Percentiles rank a stretch among this genome's conserved stretches.
phyloP scores from a whole-genome alignment of 1,140 invertebrate genomes.

The Eriosoma lanigerum region DNA sequence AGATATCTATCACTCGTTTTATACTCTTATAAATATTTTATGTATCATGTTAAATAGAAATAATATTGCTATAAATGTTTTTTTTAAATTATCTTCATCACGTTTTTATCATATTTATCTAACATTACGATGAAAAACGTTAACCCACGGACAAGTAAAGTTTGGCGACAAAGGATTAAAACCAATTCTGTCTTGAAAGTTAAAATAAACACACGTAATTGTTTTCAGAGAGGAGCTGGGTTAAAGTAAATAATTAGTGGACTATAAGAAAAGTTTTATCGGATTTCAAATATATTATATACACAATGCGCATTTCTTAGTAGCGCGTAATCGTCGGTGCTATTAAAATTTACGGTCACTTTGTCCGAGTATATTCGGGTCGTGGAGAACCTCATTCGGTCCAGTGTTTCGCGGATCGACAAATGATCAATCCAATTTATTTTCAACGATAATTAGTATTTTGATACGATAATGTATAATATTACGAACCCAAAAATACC shows the following conservation, averaged over 20 bases:
- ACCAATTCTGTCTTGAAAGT: background rate
- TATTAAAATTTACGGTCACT: conserved; percentile 22
- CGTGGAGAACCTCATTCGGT: too few relatives aligned
- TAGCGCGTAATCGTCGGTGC: background rate
- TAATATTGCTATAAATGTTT: too few relatives aligned
- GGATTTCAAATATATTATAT: background rate
- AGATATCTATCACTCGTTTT: too few relatives aligned
- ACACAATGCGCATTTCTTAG: background rate
- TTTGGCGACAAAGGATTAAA: background rate
- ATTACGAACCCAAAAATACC: too few relatives aligned
- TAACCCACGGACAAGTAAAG: background rate
- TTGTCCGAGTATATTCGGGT: background rate
- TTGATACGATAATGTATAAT: too few relatives aligned
- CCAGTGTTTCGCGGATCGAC: too few relatives aligned
- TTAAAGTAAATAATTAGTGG: background rate
- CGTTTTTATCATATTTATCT: too few relatives aligned
- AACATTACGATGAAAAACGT: background rate
- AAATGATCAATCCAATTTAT: too few relatives aligned
- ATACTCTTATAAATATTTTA: too few relatives aligned
- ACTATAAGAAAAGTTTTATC: conserved; percentile 16
- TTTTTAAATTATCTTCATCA: too few relatives aligned
- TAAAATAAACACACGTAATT: conserved; percentile 2
- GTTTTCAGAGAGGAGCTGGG: background rate
- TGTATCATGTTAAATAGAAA: too few relatives aligned
- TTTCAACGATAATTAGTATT: too few relatives aligned